Percentiles rank a stretch among this genome's conserved stretches.
Evolutionary conservation across 2,113 vertebrate genomes (phyloP).

Genomic region (Halcyon malimbica): DNA sequence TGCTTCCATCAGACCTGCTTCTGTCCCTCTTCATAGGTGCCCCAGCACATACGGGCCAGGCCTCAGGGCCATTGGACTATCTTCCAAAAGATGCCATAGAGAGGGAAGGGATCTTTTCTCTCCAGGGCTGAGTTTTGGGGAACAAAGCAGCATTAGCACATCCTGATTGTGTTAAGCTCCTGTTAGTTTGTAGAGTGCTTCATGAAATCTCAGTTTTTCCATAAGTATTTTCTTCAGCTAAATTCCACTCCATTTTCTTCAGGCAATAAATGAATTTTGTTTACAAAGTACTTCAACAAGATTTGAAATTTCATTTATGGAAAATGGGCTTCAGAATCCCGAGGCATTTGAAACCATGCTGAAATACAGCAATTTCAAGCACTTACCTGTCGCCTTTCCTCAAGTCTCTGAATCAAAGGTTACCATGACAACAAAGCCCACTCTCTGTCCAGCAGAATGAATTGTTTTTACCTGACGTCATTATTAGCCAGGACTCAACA

Average conservation of each 20-base stretch:
- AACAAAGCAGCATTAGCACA: neutral
- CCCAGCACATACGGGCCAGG: neutral
- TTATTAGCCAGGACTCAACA: conserved; percentile 13
- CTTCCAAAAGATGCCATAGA: neutral
- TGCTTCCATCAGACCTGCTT: neutral
- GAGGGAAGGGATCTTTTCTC: neutral
- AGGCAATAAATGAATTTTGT: conserved; percentile 39
- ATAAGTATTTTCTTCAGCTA: neutral
- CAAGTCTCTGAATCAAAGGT: conserved; percentile 45
- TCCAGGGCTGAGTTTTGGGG: neutral
- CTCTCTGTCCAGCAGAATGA: conserved; percentile 11
- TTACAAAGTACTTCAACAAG: conserved; percentile 48
- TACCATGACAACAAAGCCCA: conserved; percentile 41
- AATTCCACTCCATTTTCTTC: neutral
- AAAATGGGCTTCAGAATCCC: neutral
- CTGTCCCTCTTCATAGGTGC: neutral
- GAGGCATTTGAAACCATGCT: conserved; percentile 23
- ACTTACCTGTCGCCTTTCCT: conserved; percentile 48
- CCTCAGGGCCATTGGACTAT: neutral
- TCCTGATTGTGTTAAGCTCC: neutral
- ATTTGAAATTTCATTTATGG: conserved; percentile 39
- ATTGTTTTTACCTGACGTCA: neutral
- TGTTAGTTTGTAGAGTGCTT: neutral
- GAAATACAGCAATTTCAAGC: conserved; percentile 58
- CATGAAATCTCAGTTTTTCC: neutral